phyloP scores from a whole-genome alignment of 2,797 vertebrate genomes.

The Falco berigora region DNA sequence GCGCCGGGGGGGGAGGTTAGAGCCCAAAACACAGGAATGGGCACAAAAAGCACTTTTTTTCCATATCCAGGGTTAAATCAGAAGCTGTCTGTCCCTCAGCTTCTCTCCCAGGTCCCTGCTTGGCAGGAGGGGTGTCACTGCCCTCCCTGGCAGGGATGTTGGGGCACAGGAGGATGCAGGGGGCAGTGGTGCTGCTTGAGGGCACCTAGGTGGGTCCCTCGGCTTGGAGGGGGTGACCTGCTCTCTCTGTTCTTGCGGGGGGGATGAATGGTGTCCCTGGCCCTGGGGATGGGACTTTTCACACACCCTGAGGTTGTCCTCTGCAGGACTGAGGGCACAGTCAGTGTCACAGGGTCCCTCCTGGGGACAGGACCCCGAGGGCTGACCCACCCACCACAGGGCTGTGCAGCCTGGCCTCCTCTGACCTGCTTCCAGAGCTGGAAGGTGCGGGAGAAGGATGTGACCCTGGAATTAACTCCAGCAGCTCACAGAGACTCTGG shows the following conservation, averaged over 20 bases:
- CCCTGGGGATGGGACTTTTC: not conserved
- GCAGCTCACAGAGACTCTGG: fast-evolving
- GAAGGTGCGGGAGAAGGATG: not conserved
- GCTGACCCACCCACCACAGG: fast-evolving
- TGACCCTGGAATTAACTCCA: not conserved
- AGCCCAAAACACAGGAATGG: not conserved
- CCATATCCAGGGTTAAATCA: not conserved
- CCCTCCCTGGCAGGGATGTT: not conserved
- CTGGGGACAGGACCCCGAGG: not conserved
- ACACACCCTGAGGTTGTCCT: not conserved
- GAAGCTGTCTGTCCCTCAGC: not conserved
- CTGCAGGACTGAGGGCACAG: not conserved
- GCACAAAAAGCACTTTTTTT: not conserved
- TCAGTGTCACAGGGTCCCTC: not conserved
- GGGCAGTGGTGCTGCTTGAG: not conserved
- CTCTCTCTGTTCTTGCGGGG: not conserved
- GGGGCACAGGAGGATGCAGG: not conserved
- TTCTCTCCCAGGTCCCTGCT: not conserved
- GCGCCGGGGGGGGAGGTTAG: not conserved
- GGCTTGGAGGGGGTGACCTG: not conserved
- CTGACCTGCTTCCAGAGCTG: not conserved
- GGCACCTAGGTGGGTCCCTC: not conserved
- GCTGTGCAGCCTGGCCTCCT: not conserved
- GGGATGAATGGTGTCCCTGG: not conserved
- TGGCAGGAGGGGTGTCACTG: not conserved